Evolutionary conservation across 2,888 invertebrate species (phyloP).

Genomic region (Acronicta leporina): DNA sequence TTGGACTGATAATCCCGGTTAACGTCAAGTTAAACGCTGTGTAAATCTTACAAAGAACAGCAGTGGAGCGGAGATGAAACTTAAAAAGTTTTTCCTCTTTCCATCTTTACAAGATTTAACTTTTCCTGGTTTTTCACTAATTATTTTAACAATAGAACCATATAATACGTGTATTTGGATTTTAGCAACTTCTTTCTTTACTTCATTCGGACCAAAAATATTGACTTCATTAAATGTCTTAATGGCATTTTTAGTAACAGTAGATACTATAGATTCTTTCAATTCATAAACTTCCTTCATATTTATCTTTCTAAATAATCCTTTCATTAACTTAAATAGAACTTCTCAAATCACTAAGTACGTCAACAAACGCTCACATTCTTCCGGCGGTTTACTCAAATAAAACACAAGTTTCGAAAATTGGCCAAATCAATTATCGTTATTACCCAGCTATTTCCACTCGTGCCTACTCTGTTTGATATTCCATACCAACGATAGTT

Average conservation of each 20-base stretch:
- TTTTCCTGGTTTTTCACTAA: background rate
- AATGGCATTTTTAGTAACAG: too few species aligned
- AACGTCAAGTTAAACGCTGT: conserved; percentile 75
- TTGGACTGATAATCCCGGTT: conserved; percentile 74
- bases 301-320: background rate
- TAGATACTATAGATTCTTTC: too few species aligned
- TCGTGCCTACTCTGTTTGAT: conserved; percentile 70
- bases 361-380: conserved; percentile 50
- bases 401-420: conserved; percentile 65
- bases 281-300: background rate
- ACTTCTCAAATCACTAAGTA: conserved; percentile 40
- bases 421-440: conserved; percentile 74
- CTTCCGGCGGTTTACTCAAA: conserved; percentile 48
- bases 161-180: background rate
- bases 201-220: background rate
- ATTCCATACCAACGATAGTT: conserved; percentile 72
- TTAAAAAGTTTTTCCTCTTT: conserved; percentile 24
- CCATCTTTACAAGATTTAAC: background rate
- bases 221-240: too few species aligned
- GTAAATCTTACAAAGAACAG: conserved; percentile 69
- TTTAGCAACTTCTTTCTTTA: background rate
- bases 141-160: too few species aligned
- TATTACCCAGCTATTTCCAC: conserved; percentile 65
- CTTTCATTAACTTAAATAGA: conserved; percentile 9
- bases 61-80: conserved; percentile 45